These are phyloP conservation scores for Empis livida DNA, from an alignment of 2,888 invertebrate species.

Conservation along the genomic window DNA sequence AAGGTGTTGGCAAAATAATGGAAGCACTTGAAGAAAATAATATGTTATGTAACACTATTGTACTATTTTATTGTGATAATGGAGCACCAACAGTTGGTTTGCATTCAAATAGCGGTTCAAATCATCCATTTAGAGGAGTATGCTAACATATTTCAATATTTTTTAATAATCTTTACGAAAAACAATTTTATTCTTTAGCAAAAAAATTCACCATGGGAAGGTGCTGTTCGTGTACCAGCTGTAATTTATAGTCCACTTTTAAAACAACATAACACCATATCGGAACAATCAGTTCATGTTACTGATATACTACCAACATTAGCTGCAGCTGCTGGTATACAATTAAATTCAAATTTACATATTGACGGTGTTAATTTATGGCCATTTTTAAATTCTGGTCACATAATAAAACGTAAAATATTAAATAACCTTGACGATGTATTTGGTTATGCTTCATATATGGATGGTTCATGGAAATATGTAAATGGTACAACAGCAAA, in stretches of 20 bases:
- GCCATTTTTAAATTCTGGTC: constrained; percentile 41
- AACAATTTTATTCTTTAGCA: constrained; percentile 31
- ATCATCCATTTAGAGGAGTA: constrained; percentile 69
- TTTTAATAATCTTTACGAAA: not conserved
- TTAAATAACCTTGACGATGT: constrained; percentile 59
- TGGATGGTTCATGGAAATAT: constrained; percentile 24
- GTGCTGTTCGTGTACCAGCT: constrained; percentile 63
- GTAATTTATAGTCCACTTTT: constrained; percentile 59
- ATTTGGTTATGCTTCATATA: constrained; percentile 26
- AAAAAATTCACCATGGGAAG: constrained; percentile 76
- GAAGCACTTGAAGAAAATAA: constrained; percentile 48
- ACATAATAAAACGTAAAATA: constrained; percentile 43
- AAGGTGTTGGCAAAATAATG: constrained; percentile 68
- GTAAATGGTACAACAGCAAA: constrained; percentile 26
- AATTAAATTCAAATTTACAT: constrained; percentile 20
- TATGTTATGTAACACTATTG: constrained; percentile 67
- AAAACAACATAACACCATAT: constrained; percentile 40
- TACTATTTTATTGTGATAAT: constrained; percentile 81
- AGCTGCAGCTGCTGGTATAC: constrained; percentile 31
- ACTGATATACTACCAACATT: constrained; percentile 74
- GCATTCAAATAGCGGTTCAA: constrained; percentile 60
- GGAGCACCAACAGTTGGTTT: constrained; percentile 65
- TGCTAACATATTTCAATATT: not conserved
- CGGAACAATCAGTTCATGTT: constrained; percentile 57
- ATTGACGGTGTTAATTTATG: constrained; percentile 58